phyloP scores from a whole-genome alignment of 1,140 invertebrate species.

The Eupeodes corollae region DNA sequence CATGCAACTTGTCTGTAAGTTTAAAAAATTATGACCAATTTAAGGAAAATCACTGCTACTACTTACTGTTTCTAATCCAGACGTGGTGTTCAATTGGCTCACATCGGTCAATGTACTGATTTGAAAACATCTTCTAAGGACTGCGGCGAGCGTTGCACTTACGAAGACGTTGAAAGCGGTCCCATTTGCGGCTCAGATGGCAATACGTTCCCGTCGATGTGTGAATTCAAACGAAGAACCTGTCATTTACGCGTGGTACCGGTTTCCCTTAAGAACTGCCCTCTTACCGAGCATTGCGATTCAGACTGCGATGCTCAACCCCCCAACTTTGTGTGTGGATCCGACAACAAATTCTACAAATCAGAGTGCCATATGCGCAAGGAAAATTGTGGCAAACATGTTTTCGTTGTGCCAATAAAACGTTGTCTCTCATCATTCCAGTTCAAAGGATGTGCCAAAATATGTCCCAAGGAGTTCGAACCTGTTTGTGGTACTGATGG shows the following conservation, averaged over 20 bases:
- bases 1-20: conserved; percentile 73
- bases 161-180: conserved; percentile 51
- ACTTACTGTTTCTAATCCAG: conserved; percentile 37
- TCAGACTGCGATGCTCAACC: conserved; percentile 54
- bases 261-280: conserved; percentile 67
- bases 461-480: conserved; percentile 75
- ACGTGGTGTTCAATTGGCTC: conserved; percentile 72
- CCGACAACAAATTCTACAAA: conserved; percentile 81
- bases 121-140: conserved; percentile 53
- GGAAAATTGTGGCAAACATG: conserved; percentile 82
- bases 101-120: conserved; percentile 72
- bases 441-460: conserved; percentile 72
- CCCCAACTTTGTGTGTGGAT: conserved; percentile 77
- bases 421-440: conserved; percentile 70
- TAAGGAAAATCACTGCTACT: neutral
- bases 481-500: conserved; percentile 82
- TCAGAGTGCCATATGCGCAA: conserved; percentile 89
- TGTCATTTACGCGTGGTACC: conserved; percentile 74
- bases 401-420: conserved; percentile 76
- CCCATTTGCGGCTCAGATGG: conserved; percentile 85
- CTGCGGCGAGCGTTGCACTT: conserved; percentile 59
- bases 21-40: neutral
- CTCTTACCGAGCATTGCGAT: conserved; percentile 70
- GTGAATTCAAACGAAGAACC: conserved; percentile 71
- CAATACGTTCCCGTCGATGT: conserved; percentile 80